Percentiles rank a stretch among this genome's conserved stretches.
phyloP scores from a whole-genome alignment of 2,888 invertebrate species.

The Netelia melanura region DNA sequence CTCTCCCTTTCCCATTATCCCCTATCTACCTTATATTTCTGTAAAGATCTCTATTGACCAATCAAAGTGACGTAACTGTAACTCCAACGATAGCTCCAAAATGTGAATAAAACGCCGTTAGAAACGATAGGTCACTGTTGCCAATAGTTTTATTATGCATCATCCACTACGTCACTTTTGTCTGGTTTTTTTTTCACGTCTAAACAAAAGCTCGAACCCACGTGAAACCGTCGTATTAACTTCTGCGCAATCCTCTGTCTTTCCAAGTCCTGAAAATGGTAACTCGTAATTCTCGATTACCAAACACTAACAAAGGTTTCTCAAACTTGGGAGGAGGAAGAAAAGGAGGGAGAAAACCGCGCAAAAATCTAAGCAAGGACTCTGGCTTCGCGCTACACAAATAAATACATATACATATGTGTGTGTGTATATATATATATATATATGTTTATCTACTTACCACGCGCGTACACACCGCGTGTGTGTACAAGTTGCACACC shows the following conservation, averaged over 20 bases:
- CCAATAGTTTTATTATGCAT: slow-evolving; percentile 16
- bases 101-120: slow-evolving; percentile 32
- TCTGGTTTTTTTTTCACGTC: background rate
- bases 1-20: slow-evolving; percentile 27
- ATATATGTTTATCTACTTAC: slow-evolving; percentile 13
- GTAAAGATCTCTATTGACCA: background rate
- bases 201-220: background rate
- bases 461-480: slow-evolving; percentile 59
- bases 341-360: slow-evolving; percentile 21
- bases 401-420: background rate
- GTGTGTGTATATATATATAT: background rate
- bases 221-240: too few species aligned
- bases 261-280: background rate
- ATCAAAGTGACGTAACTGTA: slow-evolving; percentile 37
- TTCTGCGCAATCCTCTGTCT: background rate
- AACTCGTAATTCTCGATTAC: slow-evolving; percentile 4
- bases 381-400: slow-evolving; percentile 59
- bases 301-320: slow-evolving; percentile 14
- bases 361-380: slow-evolving; percentile 72
- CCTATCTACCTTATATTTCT: slow-evolving; percentile 6
- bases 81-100: slow-evolving; percentile 8
- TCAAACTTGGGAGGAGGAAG: background rate
- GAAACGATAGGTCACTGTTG: background rate
- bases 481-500: slow-evolving; percentile 44
- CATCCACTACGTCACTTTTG: background rate